Evolutionary conservation across 1,140 invertebrate species (phyloP).

Genomic region (Pollicipes pollicipes): DNA sequence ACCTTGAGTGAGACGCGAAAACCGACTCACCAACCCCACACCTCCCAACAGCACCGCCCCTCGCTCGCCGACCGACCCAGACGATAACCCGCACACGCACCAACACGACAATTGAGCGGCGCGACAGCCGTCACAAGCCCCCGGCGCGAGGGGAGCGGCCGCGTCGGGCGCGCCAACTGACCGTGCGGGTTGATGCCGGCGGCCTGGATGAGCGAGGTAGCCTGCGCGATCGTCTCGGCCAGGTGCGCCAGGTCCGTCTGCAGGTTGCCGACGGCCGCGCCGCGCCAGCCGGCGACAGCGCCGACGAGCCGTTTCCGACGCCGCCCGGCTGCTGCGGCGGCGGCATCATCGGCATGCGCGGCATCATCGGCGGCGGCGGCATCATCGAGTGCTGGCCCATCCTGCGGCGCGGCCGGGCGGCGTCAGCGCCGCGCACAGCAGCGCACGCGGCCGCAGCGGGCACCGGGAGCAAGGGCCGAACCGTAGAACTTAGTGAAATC

Average conservation of each 20-base stretch:
- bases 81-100: no score
- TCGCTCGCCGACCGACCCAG: no score
- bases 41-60: no score
- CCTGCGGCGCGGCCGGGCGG: slow-evolving; percentile 15
- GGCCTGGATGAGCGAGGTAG: slow-evolving; percentile 45
- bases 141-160: no score
- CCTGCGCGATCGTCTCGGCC: slow-evolving; percentile 48
- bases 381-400: slow-evolving; percentile 14
- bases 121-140: no score
- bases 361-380: slow-evolving; percentile 12
- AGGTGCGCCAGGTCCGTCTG: slow-evolving; percentile 37
- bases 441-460: no score
- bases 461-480: no score
- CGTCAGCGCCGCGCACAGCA: slow-evolving; percentile 10
- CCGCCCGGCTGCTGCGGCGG: slow-evolving; percentile 14
- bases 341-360: slow-evolving; percentile 14
- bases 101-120: no score
- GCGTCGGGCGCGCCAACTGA: not conserved
- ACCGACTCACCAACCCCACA: no score
- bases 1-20: slow-evolving; percentile 7
- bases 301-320: not conserved
- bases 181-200: slow-evolving; percentile 33
- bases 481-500: no score
- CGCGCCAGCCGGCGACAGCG: slow-evolving; percentile 3
- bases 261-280: slow-evolving; percentile 18